Base-by-base conservation (phyloP, 2,888 invertebrate species). In the Diadegma fenestrale region DNA sequence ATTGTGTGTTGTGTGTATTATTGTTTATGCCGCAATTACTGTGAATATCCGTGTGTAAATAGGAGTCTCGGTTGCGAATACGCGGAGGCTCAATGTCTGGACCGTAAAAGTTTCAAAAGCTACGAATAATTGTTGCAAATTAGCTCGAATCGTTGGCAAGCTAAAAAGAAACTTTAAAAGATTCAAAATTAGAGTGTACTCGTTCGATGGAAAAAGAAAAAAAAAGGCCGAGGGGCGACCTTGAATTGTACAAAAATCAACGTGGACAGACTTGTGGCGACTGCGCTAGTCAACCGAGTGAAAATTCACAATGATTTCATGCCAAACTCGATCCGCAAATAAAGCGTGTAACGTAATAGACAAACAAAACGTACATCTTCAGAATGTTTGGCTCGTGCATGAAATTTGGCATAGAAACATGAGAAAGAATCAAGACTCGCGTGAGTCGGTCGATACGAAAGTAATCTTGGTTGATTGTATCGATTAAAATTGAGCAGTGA, bases 1-100 rank as follows among this genome's bases (percentile, higher is more conserved):
- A 77, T 80, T 87, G 82, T 80, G 68, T 85, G 82, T 82, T 30
- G 66, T 84, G 85, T 87, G 30, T 63, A 48, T 58, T 69, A 80
- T 88, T 87, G 82, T 66, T 48, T 68, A 73, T 73, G 72, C 58
- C 48, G 75, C 64, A 66, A 76, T 78, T 64, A 75, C 69, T 54
- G 69, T 79, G 72, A 81, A 78, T 82, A 64, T 54, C 43, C 43
- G 64, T 66, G 73, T 73, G 26, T 12, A 45, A 48, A 48, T 69
- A 75, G 26, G 73, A 63, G 73, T 75, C 61, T 75, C 61, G 61
- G 30, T 69, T 6, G 4, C 45, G 17, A n/a, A 17, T 10, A 69
- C 26, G 12, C 14, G 19, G 19, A 8, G 51, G 51, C 19, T 8
- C 19, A 51, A 8, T 58, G 8, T 58, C 1, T 58, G 1, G 2